These are phyloP conservation scores for Brachyopa scutellaris DNA, from an alignment of 2,888 invertebrate species.

Conservation along the genomic window DNA sequence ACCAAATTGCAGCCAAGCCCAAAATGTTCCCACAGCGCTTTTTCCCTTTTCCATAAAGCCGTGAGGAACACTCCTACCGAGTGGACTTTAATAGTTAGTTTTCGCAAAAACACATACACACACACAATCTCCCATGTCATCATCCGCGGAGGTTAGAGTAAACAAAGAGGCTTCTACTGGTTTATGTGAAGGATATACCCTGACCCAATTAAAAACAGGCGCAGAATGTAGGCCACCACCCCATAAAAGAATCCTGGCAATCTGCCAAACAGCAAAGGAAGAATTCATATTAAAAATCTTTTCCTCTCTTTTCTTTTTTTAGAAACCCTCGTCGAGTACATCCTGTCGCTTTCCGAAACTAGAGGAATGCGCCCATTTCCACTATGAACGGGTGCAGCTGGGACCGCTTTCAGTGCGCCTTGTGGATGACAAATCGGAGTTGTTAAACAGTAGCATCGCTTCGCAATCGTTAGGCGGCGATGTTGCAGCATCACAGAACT, in stretches of 20 bases:
- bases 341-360: constrained; percentile 91
- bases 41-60: too few species aligned
- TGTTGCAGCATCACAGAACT: constrained; percentile 74
- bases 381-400: constrained; percentile 96
- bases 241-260: constrained; percentile 52
- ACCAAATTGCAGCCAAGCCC: constrained; percentile 43
- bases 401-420: constrained; percentile 86
- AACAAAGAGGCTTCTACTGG: constrained; percentile 1
- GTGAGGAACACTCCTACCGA: too few species aligned
- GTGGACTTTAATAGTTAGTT: too few species aligned
- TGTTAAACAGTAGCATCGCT: constrained; percentile 80
- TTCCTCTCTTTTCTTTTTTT: constrained; percentile 14
- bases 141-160: constrained; percentile 7
- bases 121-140: constrained; percentile 33
- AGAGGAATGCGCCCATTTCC: constrained; percentile 99
- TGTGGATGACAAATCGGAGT: constrained; percentile 83
- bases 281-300: constrained; percentile 17
- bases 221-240: constrained; percentile 49
- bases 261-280: constrained; percentile 40
- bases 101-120: background rate
- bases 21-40: constrained; percentile 10
- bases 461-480: constrained; percentile 82
- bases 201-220: constrained; percentile 54
- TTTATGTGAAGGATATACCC: constrained; percentile 23
- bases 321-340: constrained; percentile 77